These are phyloP conservation scores for Malacoraja senta DNA, from an alignment of 2,797 vertebrate genomes.

Conservation along the genomic window DNA sequence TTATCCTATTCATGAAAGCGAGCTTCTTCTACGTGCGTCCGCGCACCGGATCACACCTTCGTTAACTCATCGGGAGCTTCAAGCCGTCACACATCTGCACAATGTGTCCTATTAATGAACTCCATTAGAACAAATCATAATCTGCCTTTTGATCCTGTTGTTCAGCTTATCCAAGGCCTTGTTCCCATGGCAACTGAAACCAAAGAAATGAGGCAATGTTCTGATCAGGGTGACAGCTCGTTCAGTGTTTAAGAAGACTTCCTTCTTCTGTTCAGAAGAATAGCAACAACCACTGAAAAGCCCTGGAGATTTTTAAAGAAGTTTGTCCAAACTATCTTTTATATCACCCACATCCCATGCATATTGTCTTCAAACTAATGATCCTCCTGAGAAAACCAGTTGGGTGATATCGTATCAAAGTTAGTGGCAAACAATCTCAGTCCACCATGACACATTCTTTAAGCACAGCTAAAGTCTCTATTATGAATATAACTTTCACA, in stretches of 20 bases:
- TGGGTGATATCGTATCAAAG: constrained; percentile 17
- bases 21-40: background rate
- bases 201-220: constrained; percentile 10
- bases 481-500: constrained; percentile 20
- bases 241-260: constrained; percentile 27
- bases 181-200: constrained; percentile 36
- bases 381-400: constrained; percentile 26
- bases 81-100: background rate
- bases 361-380: constrained; percentile 29
- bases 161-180: constrained; percentile 13
- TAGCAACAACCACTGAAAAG: constrained; percentile 4
- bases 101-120: constrained; percentile 19
- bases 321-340: constrained; percentile 23
- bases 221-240: constrained; percentile 17
- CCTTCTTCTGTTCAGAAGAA: constrained; percentile 16
- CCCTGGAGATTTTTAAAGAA: constrained; percentile 19
- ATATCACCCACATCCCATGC: constrained; percentile 11
- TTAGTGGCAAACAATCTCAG: background rate
- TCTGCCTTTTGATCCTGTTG: constrained; percentile 36
- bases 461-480: constrained; percentile 15
- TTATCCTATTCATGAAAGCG: background rate
- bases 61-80: constrained; percentile 18
- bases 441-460: constrained; percentile 2
- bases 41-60: background rate
- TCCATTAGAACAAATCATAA: constrained; percentile 28